Conservation (phyloP, 2,888 invertebrate genomes). For the Melanotus villosus region DNA sequence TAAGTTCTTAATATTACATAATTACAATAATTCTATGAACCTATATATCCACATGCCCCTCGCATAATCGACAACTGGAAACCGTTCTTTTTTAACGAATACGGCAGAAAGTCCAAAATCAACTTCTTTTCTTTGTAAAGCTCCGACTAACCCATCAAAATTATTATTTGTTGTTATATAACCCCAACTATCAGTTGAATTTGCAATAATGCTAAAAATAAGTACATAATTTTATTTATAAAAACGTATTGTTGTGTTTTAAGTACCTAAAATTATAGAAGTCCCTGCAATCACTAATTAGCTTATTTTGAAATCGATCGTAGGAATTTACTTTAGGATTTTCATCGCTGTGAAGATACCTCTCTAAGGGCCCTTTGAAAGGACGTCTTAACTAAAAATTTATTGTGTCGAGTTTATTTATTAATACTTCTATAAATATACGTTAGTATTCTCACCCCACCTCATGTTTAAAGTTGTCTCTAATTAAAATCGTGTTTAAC, state of each 20-base stretch:
- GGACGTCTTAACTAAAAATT: conserved; percentile 52
- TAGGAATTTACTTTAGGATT: conserved; percentile 73
- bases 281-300: conserved; percentile 73
- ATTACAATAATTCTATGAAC: conserved; percentile 43
- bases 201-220: conserved; percentile 66
- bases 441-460: no score
- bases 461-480: no score
- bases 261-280: conserved; percentile 78
- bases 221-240: background rate
- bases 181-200: conserved; percentile 59
- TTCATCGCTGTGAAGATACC: conserved; percentile 24
- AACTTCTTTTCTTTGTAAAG: conserved; percentile 51
- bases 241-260: background rate
- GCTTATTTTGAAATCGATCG: conserved; percentile 76
- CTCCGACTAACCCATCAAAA: conserved; percentile 61
- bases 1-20: no score
- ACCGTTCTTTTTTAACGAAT: conserved; percentile 57
- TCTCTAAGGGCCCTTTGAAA: conserved; percentile 7
- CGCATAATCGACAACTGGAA: conserved; percentile 57
- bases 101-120: conserved; percentile 60
- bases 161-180: conserved; percentile 62
- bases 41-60: conserved; percentile 59
- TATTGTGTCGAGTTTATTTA: no score
- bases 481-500: no score
- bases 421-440: no score